Conservation (phyloP, 2,113 vertebrate species). For the Gila orcuttii region DNA sequence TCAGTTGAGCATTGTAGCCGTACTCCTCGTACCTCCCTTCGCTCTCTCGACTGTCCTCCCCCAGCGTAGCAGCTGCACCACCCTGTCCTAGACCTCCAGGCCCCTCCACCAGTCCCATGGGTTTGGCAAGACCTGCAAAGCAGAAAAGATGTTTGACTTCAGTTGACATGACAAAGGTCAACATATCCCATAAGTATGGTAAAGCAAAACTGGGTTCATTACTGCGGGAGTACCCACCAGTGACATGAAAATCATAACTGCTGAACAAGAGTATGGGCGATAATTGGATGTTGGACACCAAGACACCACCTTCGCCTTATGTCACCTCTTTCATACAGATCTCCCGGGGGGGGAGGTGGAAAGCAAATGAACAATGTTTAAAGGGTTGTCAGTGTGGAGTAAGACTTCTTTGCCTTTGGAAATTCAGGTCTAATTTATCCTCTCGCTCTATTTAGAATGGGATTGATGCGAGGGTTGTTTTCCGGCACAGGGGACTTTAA, state of each 20-base stretch:
- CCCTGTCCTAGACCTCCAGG: conserved; percentile 96
- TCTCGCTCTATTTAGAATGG: background rate
- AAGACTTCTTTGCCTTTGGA: conserved; percentile 16
- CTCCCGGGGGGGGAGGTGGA: background rate
- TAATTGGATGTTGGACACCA: conserved; percentile 27
- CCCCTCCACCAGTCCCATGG: conserved; percentile 96
- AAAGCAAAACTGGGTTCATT: background rate
- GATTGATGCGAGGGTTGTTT: background rate
- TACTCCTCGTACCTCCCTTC: conserved; percentile 93
- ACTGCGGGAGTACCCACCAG: background rate
- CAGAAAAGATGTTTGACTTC: background rate
- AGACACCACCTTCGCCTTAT: conserved; percentile 20
- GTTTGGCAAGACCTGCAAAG: conserved; percentile 88
- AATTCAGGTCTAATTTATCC: background rate
- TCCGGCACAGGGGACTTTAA: background rate
- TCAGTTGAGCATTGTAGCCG: conserved; percentile 96
- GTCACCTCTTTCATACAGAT: conserved; percentile 5
- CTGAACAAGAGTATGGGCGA: background rate
- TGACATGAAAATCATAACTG: conserved; percentile 1
- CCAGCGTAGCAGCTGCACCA: conserved; percentile 89
- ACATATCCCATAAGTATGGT: background rate
- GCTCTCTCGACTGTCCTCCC: conserved; percentile 84
- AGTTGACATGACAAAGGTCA: conserved; percentile 15
- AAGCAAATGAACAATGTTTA: conserved; percentile 8
- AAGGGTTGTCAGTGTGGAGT: background rate